A percentile compares a stretch with the other conserved stretches of the same genome.
phyloP scores from a whole-genome alignment of 2,888 invertebrate genomes.

The Harpalus rubripes region DNA sequence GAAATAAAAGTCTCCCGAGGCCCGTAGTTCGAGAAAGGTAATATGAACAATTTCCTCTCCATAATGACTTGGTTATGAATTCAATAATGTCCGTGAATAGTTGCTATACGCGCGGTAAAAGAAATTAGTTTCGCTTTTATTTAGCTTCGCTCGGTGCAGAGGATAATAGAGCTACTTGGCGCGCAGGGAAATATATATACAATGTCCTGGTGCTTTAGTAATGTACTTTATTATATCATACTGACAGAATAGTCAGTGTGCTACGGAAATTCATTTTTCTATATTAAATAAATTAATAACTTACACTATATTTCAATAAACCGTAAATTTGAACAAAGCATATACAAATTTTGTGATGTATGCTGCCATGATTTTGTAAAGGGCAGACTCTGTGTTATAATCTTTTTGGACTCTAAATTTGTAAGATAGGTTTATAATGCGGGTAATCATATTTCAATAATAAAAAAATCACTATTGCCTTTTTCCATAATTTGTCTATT shows the following conservation, averaged over 20 bases:
- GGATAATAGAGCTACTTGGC: conserved; percentile 6
- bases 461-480: too few relatives aligned
- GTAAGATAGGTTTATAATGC: too few relatives aligned
- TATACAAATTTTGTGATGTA: too few relatives aligned
- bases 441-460: too few relatives aligned
- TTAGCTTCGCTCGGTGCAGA: neutral
- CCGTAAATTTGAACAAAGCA: too few relatives aligned
- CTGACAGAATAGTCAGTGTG: conserved; percentile 3
- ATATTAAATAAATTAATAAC: neutral
- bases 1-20: conserved; percentile 10
- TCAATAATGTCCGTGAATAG: conserved; percentile 56
- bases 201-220: conserved; percentile 14
- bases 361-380: too few relatives aligned
- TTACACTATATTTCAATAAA: too few relatives aligned
- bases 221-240: conserved; percentile 10
- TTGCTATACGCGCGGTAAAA: conserved; percentile 21
- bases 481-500: too few relatives aligned
- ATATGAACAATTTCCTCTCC: conserved; percentile 52
- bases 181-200: conserved; percentile 6
- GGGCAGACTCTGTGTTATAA: too few relatives aligned
- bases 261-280: conserved; percentile 22
- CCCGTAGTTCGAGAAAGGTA: conserved; percentile 30
- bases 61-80: conserved; percentile 56
- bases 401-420: too few relatives aligned
- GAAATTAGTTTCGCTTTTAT: conserved; percentile 53